phyloP scores from a whole-genome alignment of 2,113 vertebrate genomes.

The Lipophrys pholis region DNA sequence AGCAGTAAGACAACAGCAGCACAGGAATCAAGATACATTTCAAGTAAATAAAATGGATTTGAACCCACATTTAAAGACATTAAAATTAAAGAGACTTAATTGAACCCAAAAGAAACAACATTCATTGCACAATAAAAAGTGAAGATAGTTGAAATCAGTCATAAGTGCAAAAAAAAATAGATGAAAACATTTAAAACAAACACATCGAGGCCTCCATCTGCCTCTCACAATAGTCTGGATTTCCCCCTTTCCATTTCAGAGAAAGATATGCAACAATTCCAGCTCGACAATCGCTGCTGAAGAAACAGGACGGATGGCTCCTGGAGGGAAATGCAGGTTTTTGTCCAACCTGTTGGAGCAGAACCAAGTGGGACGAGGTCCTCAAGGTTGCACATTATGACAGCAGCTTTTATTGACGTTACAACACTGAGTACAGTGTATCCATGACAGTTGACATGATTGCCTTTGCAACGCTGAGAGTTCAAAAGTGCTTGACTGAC shows the following conservation, averaged over 20 bases:
- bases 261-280: constrained; percentile 56
- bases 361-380: constrained; percentile 6
- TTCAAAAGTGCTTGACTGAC: too few species aligned
- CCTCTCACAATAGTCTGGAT: constrained; percentile 27
- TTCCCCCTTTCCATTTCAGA: constrained; percentile 33
- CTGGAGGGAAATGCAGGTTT: constrained; percentile 37
- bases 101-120: neutral
- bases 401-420: too few species aligned
- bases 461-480: too few species aligned
- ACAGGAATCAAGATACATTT: neutral
- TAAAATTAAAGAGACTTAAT: constrained; percentile 1
- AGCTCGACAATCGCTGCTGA: constrained; percentile 26
- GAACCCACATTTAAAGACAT: neutral
- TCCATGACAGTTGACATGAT: too few species aligned
- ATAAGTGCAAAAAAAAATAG: neutral
- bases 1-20: neutral
- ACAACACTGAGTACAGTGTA: too few species aligned
- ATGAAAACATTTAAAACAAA: constrained; percentile 10
- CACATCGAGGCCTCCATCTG: neutral
- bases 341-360: constrained; percentile 27
- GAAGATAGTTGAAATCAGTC: neutral
- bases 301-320: constrained; percentile 65
- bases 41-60: constrained; percentile 2
- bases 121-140: neutral
- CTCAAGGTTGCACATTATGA: too few species aligned